These are phyloP conservation scores for Xerus rutilus DNA, from an alignment of 2,797 vertebrate genomes.

Conservation along the genomic window DNA sequence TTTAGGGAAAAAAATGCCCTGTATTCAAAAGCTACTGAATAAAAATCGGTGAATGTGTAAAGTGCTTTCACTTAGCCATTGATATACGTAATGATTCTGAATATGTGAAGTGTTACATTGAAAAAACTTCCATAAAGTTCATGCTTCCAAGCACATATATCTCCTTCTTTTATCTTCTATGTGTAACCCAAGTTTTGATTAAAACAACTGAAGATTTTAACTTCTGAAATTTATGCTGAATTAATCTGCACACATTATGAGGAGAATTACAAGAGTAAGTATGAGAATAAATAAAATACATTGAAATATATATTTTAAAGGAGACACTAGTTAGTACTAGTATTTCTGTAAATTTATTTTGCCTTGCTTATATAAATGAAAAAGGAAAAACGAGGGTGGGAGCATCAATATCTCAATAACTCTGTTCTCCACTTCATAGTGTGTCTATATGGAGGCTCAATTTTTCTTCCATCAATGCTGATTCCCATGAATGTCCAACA, in stretches of 20 bases:
- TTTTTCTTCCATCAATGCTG: not conserved
- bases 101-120: not conserved
- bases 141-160: not conserved
- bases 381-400: not conserved
- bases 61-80: not conserved
- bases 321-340: not conserved
- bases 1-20: slow-evolving; percentile 24
- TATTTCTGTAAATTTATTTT: slow-evolving; percentile 12
- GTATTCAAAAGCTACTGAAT: slow-evolving; percentile 23
- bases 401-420: not conserved
- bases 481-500: slow-evolving; percentile 32
- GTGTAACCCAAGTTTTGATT: not conserved
- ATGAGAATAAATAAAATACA: not conserved
- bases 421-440: not conserved
- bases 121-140: slow-evolving; percentile 25
- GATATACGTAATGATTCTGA: not conserved
- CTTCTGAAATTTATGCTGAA: slow-evolving; percentile 26
- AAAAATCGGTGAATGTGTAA: slow-evolving; percentile 2
- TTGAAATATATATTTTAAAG: slow-evolving; percentile 8
- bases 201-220: slow-evolving; percentile 16
- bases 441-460: not conserved
- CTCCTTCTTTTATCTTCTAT: not conserved
- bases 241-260: not conserved
- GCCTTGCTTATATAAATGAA: not conserved
- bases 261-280: not conserved